These are phyloP conservation scores for Xylocampa areola DNA, from an alignment of 2,888 invertebrate species.

Conservation along the genomic window DNA sequence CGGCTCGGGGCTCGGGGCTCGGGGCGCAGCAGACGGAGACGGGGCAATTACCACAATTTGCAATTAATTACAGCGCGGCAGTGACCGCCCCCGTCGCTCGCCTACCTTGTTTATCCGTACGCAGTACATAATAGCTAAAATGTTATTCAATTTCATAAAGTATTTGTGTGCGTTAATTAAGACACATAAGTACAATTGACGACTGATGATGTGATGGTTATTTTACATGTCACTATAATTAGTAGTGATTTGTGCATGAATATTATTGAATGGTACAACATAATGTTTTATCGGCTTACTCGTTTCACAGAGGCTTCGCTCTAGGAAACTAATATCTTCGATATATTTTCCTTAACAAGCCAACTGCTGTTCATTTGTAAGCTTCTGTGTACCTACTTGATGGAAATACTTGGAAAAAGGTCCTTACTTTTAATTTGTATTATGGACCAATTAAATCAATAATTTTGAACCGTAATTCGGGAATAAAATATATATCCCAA, in stretches of 20 bases:
- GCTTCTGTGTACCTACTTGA: too few relatives aligned
- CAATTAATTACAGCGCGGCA: constrained; percentile 76
- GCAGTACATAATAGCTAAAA: constrained; percentile 52
- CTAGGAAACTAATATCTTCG: background rate
- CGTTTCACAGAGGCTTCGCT: background rate
- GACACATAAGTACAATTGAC: too few relatives aligned
- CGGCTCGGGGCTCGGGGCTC: constrained; percentile 32
- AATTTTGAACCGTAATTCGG: too few relatives aligned
- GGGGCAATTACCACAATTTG: constrained; percentile 74
- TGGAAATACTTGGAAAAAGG: too few relatives aligned
- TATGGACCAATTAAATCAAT: too few relatives aligned
- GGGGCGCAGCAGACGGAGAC: constrained; percentile 57
- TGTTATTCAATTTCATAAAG: constrained; percentile 60
- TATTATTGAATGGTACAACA: background rate
- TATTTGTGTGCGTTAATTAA: constrained; percentile 9
- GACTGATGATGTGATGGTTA: background rate
- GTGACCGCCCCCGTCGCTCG: constrained; percentile 59
- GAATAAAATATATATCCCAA: background rate
- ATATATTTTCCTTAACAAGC: background rate
- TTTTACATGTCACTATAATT: background rate
- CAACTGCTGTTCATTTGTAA: background rate
- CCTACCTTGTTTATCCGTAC: constrained; percentile 61
- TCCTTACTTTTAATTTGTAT: too few relatives aligned
- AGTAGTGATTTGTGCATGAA: background rate
- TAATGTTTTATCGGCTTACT: background rate